Evolutionary conservation across 1,140 invertebrate species (phyloP).

Genomic region (Rhizoglyphus robini): DNA sequence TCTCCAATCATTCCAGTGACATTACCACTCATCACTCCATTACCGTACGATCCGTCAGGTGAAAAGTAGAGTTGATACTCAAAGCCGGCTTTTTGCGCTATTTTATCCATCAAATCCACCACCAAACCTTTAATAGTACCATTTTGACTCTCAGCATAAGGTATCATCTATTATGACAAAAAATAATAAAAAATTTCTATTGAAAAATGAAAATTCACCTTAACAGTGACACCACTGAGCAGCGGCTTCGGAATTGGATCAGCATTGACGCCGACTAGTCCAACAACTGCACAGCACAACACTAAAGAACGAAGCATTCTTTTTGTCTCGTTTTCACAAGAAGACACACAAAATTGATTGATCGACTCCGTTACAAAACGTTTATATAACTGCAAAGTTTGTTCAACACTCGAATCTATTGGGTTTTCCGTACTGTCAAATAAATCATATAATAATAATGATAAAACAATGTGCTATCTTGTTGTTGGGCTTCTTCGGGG

Average conservation of each 20-base stretch:
- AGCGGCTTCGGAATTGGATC: background rate
- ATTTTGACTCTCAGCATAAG: background rate
- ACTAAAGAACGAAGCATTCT: too few species aligned
- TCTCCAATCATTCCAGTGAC: slow-evolving; percentile 22
- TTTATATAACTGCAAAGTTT: too few species aligned
- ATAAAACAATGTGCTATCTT: too few species aligned
- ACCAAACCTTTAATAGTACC: slow-evolving; percentile 3
- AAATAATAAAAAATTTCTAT: background rate
- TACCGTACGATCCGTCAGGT: slow-evolving; percentile 19
- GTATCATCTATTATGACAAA: background rate
- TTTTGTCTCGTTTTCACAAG: too few species aligned
- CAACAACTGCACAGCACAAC: too few species aligned
- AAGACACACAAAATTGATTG: too few species aligned
- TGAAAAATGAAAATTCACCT: background rate
- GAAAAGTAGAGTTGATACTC: slow-evolving; percentile 43
- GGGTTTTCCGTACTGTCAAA: too few species aligned
- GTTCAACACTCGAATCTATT: too few species aligned
- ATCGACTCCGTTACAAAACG: too few species aligned
- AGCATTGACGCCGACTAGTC: background rate
- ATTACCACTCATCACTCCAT: background rate
- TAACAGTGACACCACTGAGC: background rate
- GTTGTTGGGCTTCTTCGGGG: too few species aligned
- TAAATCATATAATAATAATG: too few species aligned
- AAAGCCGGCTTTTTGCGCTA: slow-evolving; percentile 8
- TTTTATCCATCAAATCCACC: slow-evolving; percentile 1